These are phyloP conservation scores for Drosophila fuyamai DNA, from an alignment of 1,140 invertebrate genomes.

Conservation along the genomic window DNA sequence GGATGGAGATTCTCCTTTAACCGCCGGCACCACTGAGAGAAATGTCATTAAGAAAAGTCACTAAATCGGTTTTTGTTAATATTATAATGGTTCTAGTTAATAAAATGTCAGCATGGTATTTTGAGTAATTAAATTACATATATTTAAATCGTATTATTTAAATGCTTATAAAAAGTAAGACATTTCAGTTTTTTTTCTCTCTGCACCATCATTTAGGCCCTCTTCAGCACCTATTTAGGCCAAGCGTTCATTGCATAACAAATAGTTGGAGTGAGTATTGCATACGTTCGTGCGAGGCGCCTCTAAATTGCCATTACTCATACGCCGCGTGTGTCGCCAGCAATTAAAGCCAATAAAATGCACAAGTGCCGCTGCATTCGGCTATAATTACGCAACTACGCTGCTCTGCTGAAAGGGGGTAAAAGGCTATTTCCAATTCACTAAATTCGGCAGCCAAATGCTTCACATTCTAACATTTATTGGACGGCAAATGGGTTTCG, in stretches of 20 bases:
- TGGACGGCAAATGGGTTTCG: conserved; percentile 7
- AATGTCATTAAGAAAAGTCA: neutral
- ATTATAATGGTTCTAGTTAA: no score
- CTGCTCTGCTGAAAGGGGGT: neutral
- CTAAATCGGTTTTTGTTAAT: neutral
- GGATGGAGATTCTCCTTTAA: neutral
- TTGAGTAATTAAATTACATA: no score
- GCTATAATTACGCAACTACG: conserved; percentile 47
- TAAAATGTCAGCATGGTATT: no score
- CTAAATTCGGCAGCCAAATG: conserved; percentile 12
- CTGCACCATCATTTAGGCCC: neutral
- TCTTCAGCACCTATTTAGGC: conserved; percentile 35
- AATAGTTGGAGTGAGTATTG: conserved; percentile 39
- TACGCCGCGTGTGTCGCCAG: conserved; percentile 52
- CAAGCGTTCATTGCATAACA: conserved; percentile 55
- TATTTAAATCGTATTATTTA: no score
- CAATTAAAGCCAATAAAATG: conserved; percentile 64
- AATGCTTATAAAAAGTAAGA: neutral
- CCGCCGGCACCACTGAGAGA: neutral
- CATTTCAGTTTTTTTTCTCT: neutral
- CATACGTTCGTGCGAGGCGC: conserved; percentile 14
- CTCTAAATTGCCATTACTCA: conserved; percentile 64
- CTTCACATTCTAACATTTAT: conserved; percentile 25
- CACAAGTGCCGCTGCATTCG: conserved; percentile 60
- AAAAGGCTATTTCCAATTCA: conserved; percentile 8